phyloP scores from a whole-genome alignment of 2,888 invertebrate genomes.

The Notodromas monacha region DNA sequence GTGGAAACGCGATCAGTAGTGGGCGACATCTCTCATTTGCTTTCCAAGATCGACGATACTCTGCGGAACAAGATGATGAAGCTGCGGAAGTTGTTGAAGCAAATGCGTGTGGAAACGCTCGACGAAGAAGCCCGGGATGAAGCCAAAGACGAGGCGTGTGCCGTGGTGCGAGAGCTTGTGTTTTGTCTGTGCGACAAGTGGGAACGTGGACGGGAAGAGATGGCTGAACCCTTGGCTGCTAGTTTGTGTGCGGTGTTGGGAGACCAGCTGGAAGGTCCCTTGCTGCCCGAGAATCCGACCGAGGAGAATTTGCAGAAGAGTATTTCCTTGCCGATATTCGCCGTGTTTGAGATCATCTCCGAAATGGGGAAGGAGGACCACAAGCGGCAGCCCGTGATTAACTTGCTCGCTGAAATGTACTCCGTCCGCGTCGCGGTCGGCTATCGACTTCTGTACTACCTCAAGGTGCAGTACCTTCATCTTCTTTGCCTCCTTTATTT shows the following conservation, averaged over 20 bases:
- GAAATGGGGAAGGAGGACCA: conserved; percentile 36
- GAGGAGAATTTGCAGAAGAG: conserved; percentile 32
- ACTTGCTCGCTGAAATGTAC: conserved; percentile 46
- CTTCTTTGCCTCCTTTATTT: too few relatives aligned
- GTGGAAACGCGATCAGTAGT: too few relatives aligned
- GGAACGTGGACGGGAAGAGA: too few relatives aligned
- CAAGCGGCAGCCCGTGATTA: conserved; percentile 38
- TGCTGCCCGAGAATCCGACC: conserved; percentile 19
- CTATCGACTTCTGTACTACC: conserved; percentile 54
- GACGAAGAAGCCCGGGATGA: conserved; percentile 8
- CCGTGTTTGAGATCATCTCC: conserved; percentile 49
- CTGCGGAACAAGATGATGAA: conserved; percentile 10
- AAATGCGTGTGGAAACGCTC: conserved; percentile 9
- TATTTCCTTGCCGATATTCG: conserved; percentile 47
- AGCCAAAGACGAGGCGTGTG: not conserved
- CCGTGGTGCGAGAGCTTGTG: too few relatives aligned
- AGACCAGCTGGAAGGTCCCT: conserved; percentile 18
- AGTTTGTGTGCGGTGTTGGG: conserved; percentile 24
- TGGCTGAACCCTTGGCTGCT: conserved; percentile 22
- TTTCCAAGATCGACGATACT: too few relatives aligned
- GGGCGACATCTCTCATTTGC: too few relatives aligned
- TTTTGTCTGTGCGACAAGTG: too few relatives aligned
- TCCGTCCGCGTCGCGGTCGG: conserved; percentile 34
- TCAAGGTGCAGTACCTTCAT: conserved; percentile 35
- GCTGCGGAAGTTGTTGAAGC: conserved; percentile 10